Evolutionary conservation across 2,113 vertebrate genomes (phyloP).

Genomic region (Lichenostomus cassidix): DNA sequence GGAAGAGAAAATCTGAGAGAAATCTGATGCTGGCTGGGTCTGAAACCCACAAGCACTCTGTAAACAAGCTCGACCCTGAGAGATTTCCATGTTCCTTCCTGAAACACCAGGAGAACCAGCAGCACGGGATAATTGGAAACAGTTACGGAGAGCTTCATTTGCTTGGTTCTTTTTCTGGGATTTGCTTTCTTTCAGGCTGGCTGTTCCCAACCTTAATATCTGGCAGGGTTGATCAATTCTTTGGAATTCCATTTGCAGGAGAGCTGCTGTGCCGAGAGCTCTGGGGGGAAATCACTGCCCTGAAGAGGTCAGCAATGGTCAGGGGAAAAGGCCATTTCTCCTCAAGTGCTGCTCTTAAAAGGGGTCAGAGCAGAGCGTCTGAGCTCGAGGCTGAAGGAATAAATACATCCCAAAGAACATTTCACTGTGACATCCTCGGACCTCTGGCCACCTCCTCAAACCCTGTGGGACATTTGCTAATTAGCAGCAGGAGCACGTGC

Average conservation of each 20-base stretch:
- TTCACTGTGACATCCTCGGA: neutral
- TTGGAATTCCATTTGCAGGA: slow-evolving; percentile 13
- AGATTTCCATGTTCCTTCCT: neutral
- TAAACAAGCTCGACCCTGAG: neutral
- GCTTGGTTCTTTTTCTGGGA: neutral
- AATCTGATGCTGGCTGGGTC: neutral
- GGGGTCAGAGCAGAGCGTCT: neutral
- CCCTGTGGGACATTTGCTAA: neutral
- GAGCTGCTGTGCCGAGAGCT: neutral
- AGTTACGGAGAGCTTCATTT: neutral
- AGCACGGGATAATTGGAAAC: slow-evolving; percentile 16
- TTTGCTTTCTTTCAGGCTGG: slow-evolving; percentile 15
- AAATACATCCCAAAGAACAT: neutral
- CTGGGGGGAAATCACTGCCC: neutral
- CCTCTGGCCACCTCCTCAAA: neutral
- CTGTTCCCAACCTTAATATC: slow-evolving; percentile 25
- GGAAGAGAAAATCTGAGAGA: too few species aligned
- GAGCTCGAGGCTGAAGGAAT: neutral
- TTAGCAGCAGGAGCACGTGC: neutral
- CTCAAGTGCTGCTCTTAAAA: neutral
- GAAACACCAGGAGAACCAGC: slow-evolving; percentile 12
- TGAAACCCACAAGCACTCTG: slow-evolving; percentile 17
- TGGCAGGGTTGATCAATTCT: neutral
- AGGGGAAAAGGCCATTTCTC: neutral
- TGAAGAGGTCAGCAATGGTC: neutral